Evolutionary conservation across 2,797 vertebrate species (phyloP).

Genomic region (Eleutherodactylus coqui): DNA sequence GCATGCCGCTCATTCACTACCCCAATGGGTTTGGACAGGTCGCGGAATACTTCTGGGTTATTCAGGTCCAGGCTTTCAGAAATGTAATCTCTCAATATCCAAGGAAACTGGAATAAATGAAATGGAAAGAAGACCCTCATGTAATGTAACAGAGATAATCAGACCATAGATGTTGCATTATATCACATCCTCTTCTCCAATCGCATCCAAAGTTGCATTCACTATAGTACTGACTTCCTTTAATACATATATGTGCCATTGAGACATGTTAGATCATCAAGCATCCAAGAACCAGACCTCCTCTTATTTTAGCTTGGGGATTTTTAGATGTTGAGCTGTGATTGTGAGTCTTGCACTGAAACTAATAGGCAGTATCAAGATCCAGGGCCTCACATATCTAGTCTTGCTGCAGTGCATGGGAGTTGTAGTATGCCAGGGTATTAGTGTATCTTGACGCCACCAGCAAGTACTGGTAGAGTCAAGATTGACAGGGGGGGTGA

Average conservation of each 20-base stretch:
- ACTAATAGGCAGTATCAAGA: too few relatives aligned
- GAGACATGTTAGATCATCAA: too few relatives aligned
- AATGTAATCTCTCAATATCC: slow-evolving; percentile 91
- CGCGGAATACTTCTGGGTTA: slow-evolving; percentile 87
- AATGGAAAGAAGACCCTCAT: background rate
- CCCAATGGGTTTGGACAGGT: slow-evolving; percentile 95
- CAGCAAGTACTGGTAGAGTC: too few relatives aligned
- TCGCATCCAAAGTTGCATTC: background rate
- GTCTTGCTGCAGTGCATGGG: too few relatives aligned
- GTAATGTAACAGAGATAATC: background rate
- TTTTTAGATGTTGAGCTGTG: too few relatives aligned
- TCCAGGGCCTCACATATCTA: too few relatives aligned
- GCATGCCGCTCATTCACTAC: slow-evolving; percentile 93
- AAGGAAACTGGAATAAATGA: slow-evolving; percentile 84
- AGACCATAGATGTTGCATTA: background rate
- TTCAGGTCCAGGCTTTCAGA: slow-evolving; percentile 88
- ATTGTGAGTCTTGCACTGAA: too few relatives aligned
- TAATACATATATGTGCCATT: too few relatives aligned
- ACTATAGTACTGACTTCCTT: background rate
- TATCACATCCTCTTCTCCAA: background rate
- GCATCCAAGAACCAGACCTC: too few relatives aligned
- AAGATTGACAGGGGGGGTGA: too few relatives aligned
- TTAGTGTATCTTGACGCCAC: too few relatives aligned
- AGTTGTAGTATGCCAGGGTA: background rate
- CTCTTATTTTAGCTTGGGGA: too few relatives aligned